A percentile compares a stretch with the other conserved stretches of the same genome.
Evolutionary conservation across 2,888 invertebrate genomes (phyloP).

Genomic region (Loripinus fragilis): DNA sequence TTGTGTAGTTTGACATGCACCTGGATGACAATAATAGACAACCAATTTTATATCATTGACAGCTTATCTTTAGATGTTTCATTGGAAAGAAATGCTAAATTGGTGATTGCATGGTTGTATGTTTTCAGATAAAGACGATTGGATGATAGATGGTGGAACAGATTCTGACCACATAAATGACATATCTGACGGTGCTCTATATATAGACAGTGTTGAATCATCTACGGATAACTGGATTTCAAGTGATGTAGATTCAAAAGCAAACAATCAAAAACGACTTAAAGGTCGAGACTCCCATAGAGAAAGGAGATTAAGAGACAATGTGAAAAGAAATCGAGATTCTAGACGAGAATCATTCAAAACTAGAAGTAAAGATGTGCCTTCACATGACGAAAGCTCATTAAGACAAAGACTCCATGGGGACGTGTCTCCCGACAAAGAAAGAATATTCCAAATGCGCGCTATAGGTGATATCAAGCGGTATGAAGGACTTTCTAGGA

Average conservation of each 20-base stretch:
- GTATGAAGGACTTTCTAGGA: not conserved
- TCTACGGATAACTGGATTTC: constrained; percentile 31
- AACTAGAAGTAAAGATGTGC: constrained; percentile 10
- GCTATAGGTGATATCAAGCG: not conserved
- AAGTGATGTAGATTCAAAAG: constrained; percentile 23
- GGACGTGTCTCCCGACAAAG: not conserved
- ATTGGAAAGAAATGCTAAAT: too few relatives aligned
- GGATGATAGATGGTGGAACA: constrained; percentile 16
- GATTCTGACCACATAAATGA: constrained; percentile 12
- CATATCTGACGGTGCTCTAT: not conserved
- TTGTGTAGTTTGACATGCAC: too few relatives aligned
- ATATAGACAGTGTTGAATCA: constrained; percentile 18
- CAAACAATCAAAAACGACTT: not conserved
- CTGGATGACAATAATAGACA: too few relatives aligned
- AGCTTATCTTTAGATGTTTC: too few relatives aligned
- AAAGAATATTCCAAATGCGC: not conserved
- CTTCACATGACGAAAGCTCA: constrained; percentile 11
- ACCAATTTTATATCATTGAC: too few relatives aligned
- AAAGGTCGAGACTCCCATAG: not conserved
- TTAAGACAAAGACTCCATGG: not conserved
- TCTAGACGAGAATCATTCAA: not conserved
- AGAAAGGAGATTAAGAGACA: constrained; percentile 1
- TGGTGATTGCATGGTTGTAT: too few relatives aligned
- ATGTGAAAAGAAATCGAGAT: not conserved
- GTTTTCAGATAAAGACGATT: constrained; percentile 5